Evolutionary conservation across 2,888 invertebrate genomes (phyloP).

Genomic region (Hypomecis atomaria): DNA sequence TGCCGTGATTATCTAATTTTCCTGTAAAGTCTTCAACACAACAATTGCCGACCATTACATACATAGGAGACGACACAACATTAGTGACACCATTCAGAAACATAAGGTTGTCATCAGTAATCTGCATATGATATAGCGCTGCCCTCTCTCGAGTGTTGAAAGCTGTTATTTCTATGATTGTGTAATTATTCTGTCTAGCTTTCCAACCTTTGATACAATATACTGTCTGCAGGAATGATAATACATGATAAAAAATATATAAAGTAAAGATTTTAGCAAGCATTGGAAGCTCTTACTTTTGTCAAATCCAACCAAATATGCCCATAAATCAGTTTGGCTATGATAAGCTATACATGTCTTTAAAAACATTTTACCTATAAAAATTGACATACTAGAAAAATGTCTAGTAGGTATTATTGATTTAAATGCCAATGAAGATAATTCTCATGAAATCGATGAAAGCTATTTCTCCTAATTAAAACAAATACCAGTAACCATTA

Average conservation of each 20-base stretch:
- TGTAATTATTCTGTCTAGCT: conserved; percentile 43
- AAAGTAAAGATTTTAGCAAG: conserved; percentile 5
- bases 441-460: no score
- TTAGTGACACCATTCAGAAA: conserved; percentile 73
- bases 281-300: neutral
- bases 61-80: conserved; percentile 69
- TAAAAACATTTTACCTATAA: neutral
- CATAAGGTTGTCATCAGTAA: conserved; percentile 46
- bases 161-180: conserved; percentile 66
- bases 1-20: conserved; percentile 25
- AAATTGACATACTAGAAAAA: neutral
- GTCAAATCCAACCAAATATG: neutral
- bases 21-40: conserved; percentile 54
- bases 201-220: conserved; percentile 3
- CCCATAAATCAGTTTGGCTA: conserved; percentile 28
- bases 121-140: conserved; percentile 56
- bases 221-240: conserved; percentile 22
- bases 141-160: conserved; percentile 65
- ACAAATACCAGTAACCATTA: no score
- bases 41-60: conserved; percentile 56
- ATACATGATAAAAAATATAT: neutral
- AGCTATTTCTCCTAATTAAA: no score
- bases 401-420: neutral
- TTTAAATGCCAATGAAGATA: no score
- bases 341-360: conserved; percentile 1